Percentiles rank a stretch among this genome's conserved stretches.
These are phyloP conservation scores for Thecophora atra DNA, from an alignment of 2,888 invertebrate species.

Conservation along the genomic window DNA sequence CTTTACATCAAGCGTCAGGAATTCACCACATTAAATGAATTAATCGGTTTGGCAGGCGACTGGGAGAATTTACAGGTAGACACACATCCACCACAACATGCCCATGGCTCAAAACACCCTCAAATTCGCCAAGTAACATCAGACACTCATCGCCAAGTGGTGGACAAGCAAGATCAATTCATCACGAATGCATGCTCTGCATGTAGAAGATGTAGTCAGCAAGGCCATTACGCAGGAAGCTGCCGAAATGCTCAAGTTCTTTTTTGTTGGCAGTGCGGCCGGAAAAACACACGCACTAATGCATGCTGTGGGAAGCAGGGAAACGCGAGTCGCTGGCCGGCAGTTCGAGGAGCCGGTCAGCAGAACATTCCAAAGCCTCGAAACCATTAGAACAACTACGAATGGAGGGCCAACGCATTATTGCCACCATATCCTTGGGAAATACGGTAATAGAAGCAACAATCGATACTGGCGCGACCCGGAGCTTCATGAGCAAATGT, in stretches of 20 bases:
- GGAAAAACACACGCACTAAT: neutral
- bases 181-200: no score
- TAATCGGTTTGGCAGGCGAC: constrained; percentile 1
- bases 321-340: constrained; percentile 9
- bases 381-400: no score
- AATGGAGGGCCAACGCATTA: constrained; percentile 14
- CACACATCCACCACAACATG: no score
- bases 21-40: neutral
- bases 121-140: no score
- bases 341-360: neutral
- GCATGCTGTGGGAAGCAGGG: neutral
- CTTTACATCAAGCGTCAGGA: constrained; percentile 1
- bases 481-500: constrained; percentile 12
- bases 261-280: constrained; percentile 11
- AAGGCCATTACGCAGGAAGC: no score
- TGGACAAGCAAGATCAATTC: no score
- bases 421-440: constrained; percentile 1
- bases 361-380: neutral
- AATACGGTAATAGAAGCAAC: neutral
- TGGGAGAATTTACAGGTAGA: neutral
- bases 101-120: no score
- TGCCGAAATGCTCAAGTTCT: no score
- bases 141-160: no score
- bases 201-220: no score
- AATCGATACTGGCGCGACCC: constrained; percentile 6